These are phyloP conservation scores for Tympanuchus pallidicinctus DNA, from an alignment of 2,113 vertebrate species.

Conservation along the genomic window DNA sequence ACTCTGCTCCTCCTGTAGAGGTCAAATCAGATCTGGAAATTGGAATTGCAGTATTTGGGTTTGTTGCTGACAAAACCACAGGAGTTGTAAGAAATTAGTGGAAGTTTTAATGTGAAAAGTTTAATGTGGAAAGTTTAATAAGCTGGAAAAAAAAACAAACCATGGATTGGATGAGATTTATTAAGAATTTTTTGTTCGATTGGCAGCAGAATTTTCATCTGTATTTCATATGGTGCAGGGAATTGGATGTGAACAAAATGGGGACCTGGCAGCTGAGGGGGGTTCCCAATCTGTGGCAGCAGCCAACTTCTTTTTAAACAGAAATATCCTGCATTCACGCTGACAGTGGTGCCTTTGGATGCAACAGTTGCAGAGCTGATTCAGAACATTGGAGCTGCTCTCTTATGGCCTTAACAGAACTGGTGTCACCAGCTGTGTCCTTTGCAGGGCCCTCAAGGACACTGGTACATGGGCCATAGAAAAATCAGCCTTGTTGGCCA, in stretches of 20 bases:
- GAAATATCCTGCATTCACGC: background rate
- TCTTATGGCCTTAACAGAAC: fast-evolving
- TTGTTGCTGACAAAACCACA: background rate
- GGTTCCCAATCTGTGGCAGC: background rate
- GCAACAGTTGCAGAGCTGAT: background rate
- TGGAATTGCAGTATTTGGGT: background rate
- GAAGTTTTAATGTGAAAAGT: background rate
- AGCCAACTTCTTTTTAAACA: background rate
- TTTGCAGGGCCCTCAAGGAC: background rate
- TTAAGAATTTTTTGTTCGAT: background rate
- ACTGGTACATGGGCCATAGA: background rate
- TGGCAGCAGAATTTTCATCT: background rate
- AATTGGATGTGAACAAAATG: background rate
- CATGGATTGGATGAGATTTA: background rate
- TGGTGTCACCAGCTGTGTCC: background rate
- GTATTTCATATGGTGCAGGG: background rate
- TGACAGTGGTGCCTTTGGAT: background rate
- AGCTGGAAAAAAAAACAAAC: background rate
- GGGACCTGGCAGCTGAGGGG: fast-evolving
- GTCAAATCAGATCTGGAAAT: background rate
- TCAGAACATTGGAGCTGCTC: fast-evolving
- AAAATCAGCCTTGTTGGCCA: background rate
- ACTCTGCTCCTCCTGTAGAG: background rate
- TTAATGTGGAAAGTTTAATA: background rate
- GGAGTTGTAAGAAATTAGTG: background rate